phyloP scores from a whole-genome alignment of 1,140 invertebrate genomes.

The Forficula auricularia region DNA sequence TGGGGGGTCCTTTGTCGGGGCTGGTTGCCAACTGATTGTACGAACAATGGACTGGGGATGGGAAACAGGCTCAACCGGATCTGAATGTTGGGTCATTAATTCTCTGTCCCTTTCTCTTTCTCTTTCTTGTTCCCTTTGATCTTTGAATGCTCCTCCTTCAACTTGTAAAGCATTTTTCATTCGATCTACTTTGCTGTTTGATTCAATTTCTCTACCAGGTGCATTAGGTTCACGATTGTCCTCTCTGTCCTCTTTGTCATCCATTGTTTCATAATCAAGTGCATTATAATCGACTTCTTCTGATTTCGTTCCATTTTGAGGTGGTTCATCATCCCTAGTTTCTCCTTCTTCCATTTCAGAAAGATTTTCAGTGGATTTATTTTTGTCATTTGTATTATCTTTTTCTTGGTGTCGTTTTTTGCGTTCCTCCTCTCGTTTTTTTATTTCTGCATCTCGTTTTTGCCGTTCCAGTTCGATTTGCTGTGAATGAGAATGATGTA shows the following conservation, averaged over 20 bases:
- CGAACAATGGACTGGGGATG: too few relatives aligned
- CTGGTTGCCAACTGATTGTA: too few relatives aligned
- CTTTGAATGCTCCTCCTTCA: too few relatives aligned
- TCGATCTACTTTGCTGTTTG: too few relatives aligned
- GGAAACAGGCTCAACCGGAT: too few relatives aligned
- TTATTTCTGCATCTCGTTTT: conserved; percentile 39
- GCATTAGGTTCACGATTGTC: not conserved
- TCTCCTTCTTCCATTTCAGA: conserved; percentile 16
- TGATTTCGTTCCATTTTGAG: not conserved
- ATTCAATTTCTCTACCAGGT: not conserved
- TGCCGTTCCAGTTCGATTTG: conserved; percentile 43
- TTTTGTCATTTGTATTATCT: conserved; percentile 22
- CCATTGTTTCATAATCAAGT: conserved; percentile 13
- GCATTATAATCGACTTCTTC: conserved; percentile 12
- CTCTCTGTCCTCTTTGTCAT: conserved; percentile 5
- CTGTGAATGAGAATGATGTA: conserved; percentile 19
- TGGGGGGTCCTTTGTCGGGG: too few relatives aligned
- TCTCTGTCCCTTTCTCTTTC: too few relatives aligned
- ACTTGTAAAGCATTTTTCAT: too few relatives aligned
- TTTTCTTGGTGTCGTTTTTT: conserved; percentile 37
- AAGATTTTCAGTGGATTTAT: conserved; percentile 10
- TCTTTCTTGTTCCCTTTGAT: too few relatives aligned
- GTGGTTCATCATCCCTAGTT: conserved; percentile 5
- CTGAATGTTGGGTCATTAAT: too few relatives aligned
- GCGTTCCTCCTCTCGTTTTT: conserved; percentile 36